Base-by-base conservation (phyloP, 2,113 vertebrate species). In the Mola mola region DNA sequence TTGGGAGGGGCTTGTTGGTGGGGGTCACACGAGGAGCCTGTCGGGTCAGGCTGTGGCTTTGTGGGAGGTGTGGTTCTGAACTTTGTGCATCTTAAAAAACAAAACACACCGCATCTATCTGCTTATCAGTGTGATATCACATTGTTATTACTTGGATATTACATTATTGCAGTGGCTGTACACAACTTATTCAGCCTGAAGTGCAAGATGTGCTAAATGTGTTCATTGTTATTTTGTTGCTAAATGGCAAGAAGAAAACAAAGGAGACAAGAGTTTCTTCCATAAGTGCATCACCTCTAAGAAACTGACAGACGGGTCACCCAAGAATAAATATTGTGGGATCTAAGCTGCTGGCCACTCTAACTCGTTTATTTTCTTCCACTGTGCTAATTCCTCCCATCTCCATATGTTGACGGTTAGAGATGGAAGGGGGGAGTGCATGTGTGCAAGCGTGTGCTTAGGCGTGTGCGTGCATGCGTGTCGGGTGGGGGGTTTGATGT, bases 331-430 rank as follows among this genome's bases (percentile, higher is more conserved):
- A 82, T 55, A 56, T 19, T 65, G 33, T 66, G 62, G 10, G 6
- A 48, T 33, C 25, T 81, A 79, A 88, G 78, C 78, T 55, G 70
- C 61, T 75, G 56, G 47, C 59, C 25, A 86, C 81, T 81, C 87
- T 79, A 85, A 90, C 83, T 88, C 87, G 64, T 83, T 90, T 92
- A 79, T 89, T 91, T 79, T 72, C 72, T 78, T 85, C 80, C 77
- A 69, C 67, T 58, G 70, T 49, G 57, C 79, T 93, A 93, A 94
- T 92, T 92, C 90, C 88, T 79, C 38, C 68, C 43, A n/a, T 79
- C 88, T 88, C 88, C 91, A 90, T 89, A 90, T 88, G 90, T 85
- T 86, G 47, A 75, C 36, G 36, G 57, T 28, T 31, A 43, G 19
- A 33, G 21, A 31, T n/a, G 55, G 69, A 31, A 52, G 51, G 57